Percentiles rank a stretch among this genome's conserved stretches.
These are phyloP conservation scores for Microcebus jonahi DNA, from an alignment of 2,113 vertebrate species.

Conservation along the genomic window DNA sequence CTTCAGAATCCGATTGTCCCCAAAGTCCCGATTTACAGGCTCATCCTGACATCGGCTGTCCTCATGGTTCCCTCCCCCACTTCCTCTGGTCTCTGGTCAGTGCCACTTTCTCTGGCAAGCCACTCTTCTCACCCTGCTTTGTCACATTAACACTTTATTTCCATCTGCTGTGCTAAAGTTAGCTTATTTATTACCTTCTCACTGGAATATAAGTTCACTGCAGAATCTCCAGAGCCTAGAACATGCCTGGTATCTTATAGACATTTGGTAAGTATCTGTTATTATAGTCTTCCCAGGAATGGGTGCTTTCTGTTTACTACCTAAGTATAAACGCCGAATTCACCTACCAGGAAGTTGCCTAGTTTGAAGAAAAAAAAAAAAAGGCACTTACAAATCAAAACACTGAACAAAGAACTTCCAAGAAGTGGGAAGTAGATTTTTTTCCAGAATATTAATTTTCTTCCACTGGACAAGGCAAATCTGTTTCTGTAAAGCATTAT, in stretches of 20 bases:
- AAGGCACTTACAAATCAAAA: neutral
- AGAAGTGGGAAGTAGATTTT: neutral
- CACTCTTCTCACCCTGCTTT: neutral
- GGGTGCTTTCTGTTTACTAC: neutral
- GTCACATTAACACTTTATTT: neutral
- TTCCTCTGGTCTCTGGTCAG: neutral
- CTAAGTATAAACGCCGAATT: neutral
- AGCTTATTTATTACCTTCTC: neutral
- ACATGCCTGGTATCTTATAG: neutral
- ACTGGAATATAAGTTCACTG: neutral
- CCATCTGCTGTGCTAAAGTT: neutral
- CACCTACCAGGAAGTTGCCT: neutral
- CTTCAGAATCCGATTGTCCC: neutral
- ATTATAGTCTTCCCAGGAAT: neutral
- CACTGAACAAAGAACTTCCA: neutral
- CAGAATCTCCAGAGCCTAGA: neutral
- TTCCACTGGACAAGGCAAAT: neutral
- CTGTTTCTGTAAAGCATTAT: neutral
- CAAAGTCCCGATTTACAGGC: neutral
- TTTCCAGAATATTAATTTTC: neutral
- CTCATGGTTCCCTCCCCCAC: neutral
- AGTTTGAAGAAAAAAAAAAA: neutral
- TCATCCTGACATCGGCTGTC: neutral
- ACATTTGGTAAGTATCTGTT: neutral
- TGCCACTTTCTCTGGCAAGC: neutral